A percentile compares a stretch with the other conserved stretches of the same genome.
Evolutionary conservation across 2,113 vertebrate species (phyloP).

Genomic region (Cervus canadensis): DNA sequence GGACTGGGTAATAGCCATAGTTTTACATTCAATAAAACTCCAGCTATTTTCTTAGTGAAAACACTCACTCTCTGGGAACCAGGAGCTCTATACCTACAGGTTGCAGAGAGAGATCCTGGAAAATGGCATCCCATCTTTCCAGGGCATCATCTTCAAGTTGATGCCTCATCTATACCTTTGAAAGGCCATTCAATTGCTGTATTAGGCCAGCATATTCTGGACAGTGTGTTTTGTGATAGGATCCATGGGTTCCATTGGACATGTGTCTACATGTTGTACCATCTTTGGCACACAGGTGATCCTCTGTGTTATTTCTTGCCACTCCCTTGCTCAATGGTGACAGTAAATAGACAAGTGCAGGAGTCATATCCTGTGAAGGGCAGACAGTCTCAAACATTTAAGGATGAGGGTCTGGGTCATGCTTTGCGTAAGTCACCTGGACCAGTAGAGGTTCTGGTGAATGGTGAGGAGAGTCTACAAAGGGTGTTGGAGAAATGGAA

Average conservation of each 20-base stretch:
- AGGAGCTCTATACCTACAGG: background rate
- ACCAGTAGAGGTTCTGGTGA: background rate
- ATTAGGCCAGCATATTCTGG: background rate
- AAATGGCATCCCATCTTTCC: background rate
- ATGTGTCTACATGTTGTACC: background rate
- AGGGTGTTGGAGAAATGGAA: background rate
- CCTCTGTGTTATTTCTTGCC: background rate
- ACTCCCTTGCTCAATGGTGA: background rate
- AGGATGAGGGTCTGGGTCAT: background rate
- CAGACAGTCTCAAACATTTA: background rate
- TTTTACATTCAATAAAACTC: background rate
- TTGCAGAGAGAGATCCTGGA: background rate
- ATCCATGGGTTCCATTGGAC: background rate
- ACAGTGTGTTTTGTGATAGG: background rate
- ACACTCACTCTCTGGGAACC: background rate
- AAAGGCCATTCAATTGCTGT: background rate
- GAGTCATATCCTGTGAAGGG: background rate
- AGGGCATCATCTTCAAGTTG: background rate
- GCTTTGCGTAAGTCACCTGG: background rate
- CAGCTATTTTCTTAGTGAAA: background rate
- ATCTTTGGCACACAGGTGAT: background rate
- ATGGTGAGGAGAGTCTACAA: background rate
- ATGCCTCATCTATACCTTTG: background rate
- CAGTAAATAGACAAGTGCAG: background rate
- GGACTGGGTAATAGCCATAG: background rate